Evolutionary conservation across 2,113 vertebrate genomes (phyloP).

Genomic region (Takifugu flavidus): DNA sequence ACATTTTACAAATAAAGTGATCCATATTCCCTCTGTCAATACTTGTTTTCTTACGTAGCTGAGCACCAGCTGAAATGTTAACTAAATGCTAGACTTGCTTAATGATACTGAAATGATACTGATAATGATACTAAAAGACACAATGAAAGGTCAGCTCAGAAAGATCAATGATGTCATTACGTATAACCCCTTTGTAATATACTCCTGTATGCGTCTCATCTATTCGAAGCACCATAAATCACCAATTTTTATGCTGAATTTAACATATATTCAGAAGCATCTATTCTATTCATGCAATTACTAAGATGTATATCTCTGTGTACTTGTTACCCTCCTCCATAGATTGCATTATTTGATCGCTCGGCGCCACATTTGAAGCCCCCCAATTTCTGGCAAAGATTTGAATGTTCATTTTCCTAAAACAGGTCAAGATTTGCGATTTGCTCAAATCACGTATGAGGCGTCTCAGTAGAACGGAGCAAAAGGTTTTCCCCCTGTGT

Average conservation of each 20-base stretch:
- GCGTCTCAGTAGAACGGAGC: no score
- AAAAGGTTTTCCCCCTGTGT: no score
- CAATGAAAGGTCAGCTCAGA: no score
- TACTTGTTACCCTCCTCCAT: not conserved
- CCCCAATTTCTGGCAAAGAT: no score
- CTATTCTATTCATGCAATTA: not conserved
- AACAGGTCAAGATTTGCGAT: not conserved
- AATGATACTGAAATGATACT: not conserved
- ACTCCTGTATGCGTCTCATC: not conserved
- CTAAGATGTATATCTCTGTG: slow-evolving; percentile 2
- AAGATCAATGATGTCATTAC: no score
- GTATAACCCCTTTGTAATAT: not conserved
- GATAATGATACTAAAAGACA: not conserved
- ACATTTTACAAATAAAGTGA: no score
- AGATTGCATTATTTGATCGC: slow-evolving; percentile 7
- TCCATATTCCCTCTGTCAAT: no score
- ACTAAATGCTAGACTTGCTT: not conserved
- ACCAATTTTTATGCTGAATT: no score
- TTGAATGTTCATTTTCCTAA: not conserved
- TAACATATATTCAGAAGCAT: not conserved
- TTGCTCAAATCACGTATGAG: no score
- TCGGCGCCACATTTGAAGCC: no score
- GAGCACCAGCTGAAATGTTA: not conserved
- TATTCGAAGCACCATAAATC: no score
- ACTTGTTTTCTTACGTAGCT: no score